These are phyloP conservation scores for Zapus hudsonius DNA, from an alignment of 2,113 vertebrate species.

Conservation along the genomic window DNA sequence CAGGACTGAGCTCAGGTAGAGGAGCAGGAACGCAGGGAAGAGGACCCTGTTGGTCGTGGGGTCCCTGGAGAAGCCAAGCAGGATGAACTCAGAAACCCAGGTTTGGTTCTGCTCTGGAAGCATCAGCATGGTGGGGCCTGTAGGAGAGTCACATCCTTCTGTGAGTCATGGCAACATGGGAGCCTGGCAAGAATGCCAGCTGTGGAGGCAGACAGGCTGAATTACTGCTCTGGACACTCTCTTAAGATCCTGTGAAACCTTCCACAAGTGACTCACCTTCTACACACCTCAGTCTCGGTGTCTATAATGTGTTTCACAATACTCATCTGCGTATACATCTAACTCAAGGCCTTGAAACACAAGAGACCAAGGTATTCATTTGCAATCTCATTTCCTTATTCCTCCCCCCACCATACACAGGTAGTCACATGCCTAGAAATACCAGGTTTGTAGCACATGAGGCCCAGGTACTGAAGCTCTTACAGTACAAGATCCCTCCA, in stretches of 20 bases:
- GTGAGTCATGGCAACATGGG: not conserved
- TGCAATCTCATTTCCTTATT: not conserved
- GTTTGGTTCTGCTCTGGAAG: too few relatives aligned
- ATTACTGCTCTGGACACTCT: not conserved
- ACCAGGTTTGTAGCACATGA: not conserved
- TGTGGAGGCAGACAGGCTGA: not conserved
- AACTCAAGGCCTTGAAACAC: not conserved
- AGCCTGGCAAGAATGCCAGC: not conserved
- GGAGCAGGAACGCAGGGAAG: too few relatives aligned
- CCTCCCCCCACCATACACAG: not conserved
- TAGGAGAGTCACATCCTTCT: too few relatives aligned
- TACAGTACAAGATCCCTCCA: not conserved
- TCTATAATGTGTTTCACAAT: not conserved
- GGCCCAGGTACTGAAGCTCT: not conserved
- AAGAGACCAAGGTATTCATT: not conserved
- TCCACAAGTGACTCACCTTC: not conserved
- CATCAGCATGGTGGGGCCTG: too few relatives aligned
- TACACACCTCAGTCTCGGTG: not conserved
- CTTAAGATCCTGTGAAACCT: not conserved
- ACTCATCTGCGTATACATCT: not conserved
- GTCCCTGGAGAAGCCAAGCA: too few relatives aligned
- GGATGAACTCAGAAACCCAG: too few relatives aligned
- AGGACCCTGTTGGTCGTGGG: too few relatives aligned
- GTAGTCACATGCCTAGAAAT: not conserved
- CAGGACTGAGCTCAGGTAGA: too few relatives aligned